phyloP scores from a whole-genome alignment of 2,888 invertebrate genomes.

The Melinaea menophilus region DNA sequence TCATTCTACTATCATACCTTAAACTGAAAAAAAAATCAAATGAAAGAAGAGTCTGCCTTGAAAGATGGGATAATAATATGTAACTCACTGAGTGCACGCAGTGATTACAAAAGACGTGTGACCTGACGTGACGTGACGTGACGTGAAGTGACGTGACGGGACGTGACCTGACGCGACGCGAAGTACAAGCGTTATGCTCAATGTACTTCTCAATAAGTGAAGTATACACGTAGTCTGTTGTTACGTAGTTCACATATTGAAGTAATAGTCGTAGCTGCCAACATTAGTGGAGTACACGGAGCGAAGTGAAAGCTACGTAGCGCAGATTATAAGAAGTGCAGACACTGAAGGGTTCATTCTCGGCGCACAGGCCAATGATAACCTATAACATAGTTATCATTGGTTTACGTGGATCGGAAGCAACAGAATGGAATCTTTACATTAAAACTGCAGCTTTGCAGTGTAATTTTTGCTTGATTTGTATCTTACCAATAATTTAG shows the following conservation, averaged over 20 bases:
- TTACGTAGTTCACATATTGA: constrained; percentile 73
- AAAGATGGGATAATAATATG: constrained; percentile 71
- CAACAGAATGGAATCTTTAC: constrained; percentile 64
- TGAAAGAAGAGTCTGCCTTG: constrained; percentile 35
- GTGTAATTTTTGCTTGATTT: neutral
- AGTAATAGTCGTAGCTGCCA: constrained; percentile 67
- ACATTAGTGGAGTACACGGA: constrained; percentile 71
- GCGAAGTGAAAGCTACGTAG: constrained; percentile 76
- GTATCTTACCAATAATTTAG: constrained; percentile 1
- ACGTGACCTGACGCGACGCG: constrained; percentile 48
- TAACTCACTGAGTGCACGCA: constrained; percentile 78
- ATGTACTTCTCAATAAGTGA: constrained; percentile 68
- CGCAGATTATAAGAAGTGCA: constrained; percentile 78
- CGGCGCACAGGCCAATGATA: constrained; percentile 79
- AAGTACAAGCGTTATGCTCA: constrained; percentile 69
- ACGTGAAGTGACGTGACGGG: constrained; percentile 3
- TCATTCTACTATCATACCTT: constrained; percentile 7
- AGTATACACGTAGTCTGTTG: constrained; percentile 72
- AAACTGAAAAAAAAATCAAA: constrained; percentile 11
- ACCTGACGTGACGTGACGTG: constrained; percentile 6
- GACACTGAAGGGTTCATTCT: constrained; percentile 75
- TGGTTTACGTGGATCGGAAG: constrained; percentile 70
- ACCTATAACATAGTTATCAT: constrained; percentile 79
- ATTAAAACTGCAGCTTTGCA: constrained; percentile 8
- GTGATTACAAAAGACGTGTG: constrained; percentile 72